Percentiles rank a stretch among this genome's conserved stretches.
These are phyloP conservation scores for Dipus sagitta DNA, from an alignment of 2,797 vertebrate species.

Conservation along the genomic window DNA sequence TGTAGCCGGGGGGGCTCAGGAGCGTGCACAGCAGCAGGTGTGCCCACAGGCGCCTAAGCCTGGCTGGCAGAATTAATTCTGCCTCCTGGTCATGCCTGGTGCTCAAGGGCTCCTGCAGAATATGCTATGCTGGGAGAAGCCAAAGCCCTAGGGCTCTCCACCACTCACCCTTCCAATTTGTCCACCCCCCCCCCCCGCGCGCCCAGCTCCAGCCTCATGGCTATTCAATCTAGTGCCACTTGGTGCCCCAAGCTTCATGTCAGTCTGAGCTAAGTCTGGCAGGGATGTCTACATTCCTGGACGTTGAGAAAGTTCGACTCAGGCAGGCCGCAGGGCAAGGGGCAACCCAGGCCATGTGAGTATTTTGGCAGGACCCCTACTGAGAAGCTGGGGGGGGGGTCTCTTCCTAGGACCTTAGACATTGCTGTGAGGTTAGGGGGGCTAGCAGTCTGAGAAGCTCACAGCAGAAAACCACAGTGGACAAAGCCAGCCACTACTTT, in stretches of 20 bases:
- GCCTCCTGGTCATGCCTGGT: constrained; percentile 55
- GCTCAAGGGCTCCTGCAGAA: constrained; percentile 8
- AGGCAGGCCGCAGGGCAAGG: constrained; percentile 57
- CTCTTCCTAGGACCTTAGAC: neutral
- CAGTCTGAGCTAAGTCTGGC: constrained; percentile 73
- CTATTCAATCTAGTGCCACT: constrained; percentile 65
- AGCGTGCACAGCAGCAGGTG: constrained; percentile 59
- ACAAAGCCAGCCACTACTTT: constrained; percentile 39
- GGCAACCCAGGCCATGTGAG: constrained; percentile 67
- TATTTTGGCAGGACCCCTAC: neutral
- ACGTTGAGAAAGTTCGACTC: constrained; percentile 76
- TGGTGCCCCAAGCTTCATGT: constrained; percentile 65
- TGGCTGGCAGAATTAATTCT: constrained; percentile 45
- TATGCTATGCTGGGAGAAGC: neutral
- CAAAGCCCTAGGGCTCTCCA: constrained; percentile 1
- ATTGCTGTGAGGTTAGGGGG: no score
- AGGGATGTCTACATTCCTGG: constrained; percentile 78
- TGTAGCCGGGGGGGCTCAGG: constrained; percentile 70
- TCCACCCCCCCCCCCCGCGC: neutral
- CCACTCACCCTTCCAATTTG: constrained; percentile 21
- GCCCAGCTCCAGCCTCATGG: constrained; percentile 20
- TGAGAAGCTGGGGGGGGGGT: neutral
- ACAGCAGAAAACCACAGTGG: neutral
- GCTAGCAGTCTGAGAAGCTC: neutral
- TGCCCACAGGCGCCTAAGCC: constrained; percentile 42